Conservation (phyloP, 2,888 invertebrate species). For the Drosophila fulvimacula region DNA sequence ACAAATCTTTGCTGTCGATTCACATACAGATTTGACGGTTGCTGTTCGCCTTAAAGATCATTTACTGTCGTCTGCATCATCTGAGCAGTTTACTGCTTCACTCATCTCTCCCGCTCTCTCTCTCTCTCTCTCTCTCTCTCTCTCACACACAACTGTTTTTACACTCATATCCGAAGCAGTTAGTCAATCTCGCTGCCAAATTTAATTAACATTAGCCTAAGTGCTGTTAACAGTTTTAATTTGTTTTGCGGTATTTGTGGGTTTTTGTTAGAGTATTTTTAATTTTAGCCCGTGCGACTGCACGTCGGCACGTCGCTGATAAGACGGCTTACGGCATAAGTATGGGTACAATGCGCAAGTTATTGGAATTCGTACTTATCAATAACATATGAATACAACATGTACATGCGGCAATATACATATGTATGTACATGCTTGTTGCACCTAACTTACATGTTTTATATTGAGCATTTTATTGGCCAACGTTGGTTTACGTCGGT, state of each 20-base stretch:
- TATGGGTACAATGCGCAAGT: conserved; percentile 4
- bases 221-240: conserved; percentile 20
- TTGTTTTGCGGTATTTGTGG: conserved; percentile 6
- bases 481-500: background rate
- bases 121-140: background rate
- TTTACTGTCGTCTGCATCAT: background rate
- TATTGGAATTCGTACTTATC: conserved; percentile 7
- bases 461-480: background rate
- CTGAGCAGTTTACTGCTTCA: background rate
- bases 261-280: background rate
- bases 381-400: background rate
- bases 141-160: conserved; percentile 3
- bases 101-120: background rate
- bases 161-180: conserved; percentile 9
- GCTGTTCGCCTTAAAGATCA: background rate
- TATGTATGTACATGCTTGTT: background rate
- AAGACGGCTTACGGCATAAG: conserved; percentile 36
- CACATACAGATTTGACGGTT: no score
- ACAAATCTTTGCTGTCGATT: no score
- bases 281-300: conserved; percentile 9
- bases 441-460: conserved; percentile 33
- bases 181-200: conserved; percentile 11
- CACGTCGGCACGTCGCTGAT: conserved; percentile 51
- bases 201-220: conserved; percentile 20
- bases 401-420: background rate